A percentile compares a stretch with the other conserved stretches of the same genome.
Conservation (phyloP, 92 coral and sea anemone species). For the Palythoa grandiflora region DNA sequence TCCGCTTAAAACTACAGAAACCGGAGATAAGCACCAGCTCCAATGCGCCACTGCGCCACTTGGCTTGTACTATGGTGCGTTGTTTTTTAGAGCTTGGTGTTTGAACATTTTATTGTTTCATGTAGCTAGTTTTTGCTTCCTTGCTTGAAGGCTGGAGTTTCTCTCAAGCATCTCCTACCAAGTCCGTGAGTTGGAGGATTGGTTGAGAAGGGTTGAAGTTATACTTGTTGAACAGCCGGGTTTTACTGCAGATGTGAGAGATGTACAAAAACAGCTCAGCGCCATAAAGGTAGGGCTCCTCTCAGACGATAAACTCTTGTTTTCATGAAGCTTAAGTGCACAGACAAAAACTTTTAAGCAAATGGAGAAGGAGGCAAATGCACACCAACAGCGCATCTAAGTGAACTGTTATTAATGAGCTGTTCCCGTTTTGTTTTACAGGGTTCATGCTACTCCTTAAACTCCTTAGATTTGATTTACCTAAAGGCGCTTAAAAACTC, state of each 20-base stretch:
- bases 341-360: neutral
- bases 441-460: too few species aligned
- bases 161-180: slow-evolving; percentile 76
- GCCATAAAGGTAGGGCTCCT: slow-evolving; percentile 63
- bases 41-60: too few species aligned
- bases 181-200: slow-evolving; percentile 79
- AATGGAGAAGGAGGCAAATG: too few species aligned
- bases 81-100: too few species aligned
- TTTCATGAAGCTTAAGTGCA: neutral
- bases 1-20: too few species aligned
- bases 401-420: neutral
- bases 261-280: slow-evolving; percentile 78
- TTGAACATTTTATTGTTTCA: too few species aligned
- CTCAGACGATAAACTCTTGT: neutral
- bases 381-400: neutral
- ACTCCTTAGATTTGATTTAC: too few species aligned
- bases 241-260: slow-evolving; percentile 78
- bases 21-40: too few species aligned
- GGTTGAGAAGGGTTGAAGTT: slow-evolving; percentile 88
- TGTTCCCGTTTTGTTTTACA: too few species aligned
- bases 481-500: too few species aligned
- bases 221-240: slow-evolving; percentile 92
- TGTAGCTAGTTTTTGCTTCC: neutral
- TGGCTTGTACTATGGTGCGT: too few species aligned
- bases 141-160: slow-evolving; percentile 76